A percentile compares a stretch with the other conserved stretches of the same genome.
Conservation (phyloP, 2,797 vertebrate species). For the Micropoecilia bifurca region DNA sequence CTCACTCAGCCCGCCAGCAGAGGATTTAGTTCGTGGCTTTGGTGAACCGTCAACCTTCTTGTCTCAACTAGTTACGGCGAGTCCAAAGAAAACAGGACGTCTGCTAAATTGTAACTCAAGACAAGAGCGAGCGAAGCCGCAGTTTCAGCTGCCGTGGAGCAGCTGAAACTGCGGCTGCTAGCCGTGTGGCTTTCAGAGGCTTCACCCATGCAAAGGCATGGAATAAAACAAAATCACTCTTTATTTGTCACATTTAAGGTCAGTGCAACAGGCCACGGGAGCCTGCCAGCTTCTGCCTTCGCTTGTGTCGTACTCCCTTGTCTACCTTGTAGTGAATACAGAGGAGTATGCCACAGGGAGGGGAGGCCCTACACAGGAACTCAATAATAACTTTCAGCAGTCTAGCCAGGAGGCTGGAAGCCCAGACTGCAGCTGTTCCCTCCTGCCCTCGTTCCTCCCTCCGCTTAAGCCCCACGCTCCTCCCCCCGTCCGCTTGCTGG, state of each 20-base stretch:
- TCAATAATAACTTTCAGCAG: conserved; percentile 97
- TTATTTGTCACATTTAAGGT: conserved; percentile 85
- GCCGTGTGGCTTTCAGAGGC: conserved; percentile 64
- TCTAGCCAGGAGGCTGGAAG: conserved; percentile 96
- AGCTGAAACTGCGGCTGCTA: conserved; percentile 59
- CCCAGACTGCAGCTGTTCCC: conserved; percentile 95
- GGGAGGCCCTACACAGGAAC: conserved; percentile 90
- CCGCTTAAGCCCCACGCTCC: conserved; percentile 72
- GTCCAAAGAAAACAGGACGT: conserved; percentile 72
- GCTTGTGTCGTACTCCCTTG: conserved; percentile 54
- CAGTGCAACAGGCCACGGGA: conserved; percentile 83
- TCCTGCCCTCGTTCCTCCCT: conserved; percentile 79
- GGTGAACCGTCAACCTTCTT: conserved; percentile 70
- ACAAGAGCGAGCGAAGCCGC: conserved; percentile 54
- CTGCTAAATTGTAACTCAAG: conserved; percentile 76
- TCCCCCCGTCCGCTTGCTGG: conserved; percentile 75
- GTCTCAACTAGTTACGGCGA: conserved; percentile 77
- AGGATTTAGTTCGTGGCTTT: conserved; percentile 65
- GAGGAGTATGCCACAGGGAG: conserved; percentile 82
- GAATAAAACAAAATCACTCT: conserved; percentile 79
- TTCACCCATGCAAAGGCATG: conserved; percentile 61
- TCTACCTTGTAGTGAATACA: conserved; percentile 79
- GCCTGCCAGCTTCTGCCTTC: conserved; percentile 74
- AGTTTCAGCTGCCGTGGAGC: conserved; percentile 73
- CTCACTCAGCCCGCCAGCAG: conserved; percentile 59